Evolutionary conservation across 1,140 invertebrate species (phyloP).

Genomic region (Choristoneura fumiferana): DNA sequence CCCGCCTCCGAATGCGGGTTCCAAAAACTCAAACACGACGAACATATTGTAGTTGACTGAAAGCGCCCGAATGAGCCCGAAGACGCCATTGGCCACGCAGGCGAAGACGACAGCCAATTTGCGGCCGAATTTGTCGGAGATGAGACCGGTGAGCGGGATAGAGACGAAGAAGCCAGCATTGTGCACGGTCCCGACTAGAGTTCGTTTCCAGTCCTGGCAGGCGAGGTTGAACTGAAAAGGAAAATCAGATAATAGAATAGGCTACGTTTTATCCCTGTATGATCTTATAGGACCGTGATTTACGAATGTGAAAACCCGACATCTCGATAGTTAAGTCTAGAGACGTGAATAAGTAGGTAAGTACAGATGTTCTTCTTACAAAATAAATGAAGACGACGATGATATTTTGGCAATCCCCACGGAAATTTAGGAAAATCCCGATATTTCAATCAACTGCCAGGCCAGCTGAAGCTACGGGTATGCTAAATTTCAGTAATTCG

Average conservation of each 20-base stretch:
- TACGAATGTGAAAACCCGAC: too few relatives aligned
- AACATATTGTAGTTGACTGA: constrained; percentile 84
- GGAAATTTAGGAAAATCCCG: too few relatives aligned
- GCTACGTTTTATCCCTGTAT: background rate
- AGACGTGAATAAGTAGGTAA: too few relatives aligned
- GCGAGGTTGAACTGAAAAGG: constrained; percentile 66
- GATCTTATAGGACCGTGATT: too few relatives aligned
- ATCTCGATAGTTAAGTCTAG: too few relatives aligned
- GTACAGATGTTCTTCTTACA: too few relatives aligned
- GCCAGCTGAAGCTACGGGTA: too few relatives aligned
- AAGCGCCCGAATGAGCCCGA: constrained; percentile 82
- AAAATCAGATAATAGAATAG: too few relatives aligned
- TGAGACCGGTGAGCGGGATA: constrained; percentile 82
- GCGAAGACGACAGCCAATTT: constrained; percentile 80
- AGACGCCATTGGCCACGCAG: constrained; percentile 78
- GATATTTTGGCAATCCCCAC: too few relatives aligned
- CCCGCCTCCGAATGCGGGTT: constrained; percentile 80
- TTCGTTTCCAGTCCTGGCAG: constrained; percentile 83
- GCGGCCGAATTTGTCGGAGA: constrained; percentile 83
- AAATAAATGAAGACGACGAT: too few relatives aligned
- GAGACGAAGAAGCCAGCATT: constrained; percentile 85
- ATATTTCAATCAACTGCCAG: too few relatives aligned
- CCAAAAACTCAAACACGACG: constrained; percentile 82
- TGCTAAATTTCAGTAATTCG: too few relatives aligned
- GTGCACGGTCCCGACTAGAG: constrained; percentile 85